Base-by-base conservation (phyloP, 2,888 invertebrate species). In the Clostera curtula region DNA sequence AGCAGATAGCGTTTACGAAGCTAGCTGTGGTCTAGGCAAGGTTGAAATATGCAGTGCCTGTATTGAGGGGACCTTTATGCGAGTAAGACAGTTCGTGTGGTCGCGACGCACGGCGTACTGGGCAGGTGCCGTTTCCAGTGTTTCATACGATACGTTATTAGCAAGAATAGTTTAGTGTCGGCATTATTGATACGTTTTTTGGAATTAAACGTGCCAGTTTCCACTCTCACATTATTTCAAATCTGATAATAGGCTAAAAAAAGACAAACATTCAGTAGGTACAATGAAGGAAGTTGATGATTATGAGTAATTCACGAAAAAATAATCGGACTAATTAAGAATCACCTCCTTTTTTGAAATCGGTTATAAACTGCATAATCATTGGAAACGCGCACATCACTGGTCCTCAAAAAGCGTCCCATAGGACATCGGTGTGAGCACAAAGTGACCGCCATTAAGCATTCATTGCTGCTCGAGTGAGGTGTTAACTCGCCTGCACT, bases 381-480 rank as follows among this genome's bases (percentile, higher is more conserved):
- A 63, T 38, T 66, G 80, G 64, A 66, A 47, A 66, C 67, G 23
- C 12, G 24, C 31, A 20, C 40, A 24, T 24, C 31, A 21, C 44
- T 61, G 55, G 57, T 64, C 64, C 65, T 63, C 64, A 66, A 69
- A 67, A 64, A 64, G 53, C 54, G 37, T 59, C 74, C 64, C 49
- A 42, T 21, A 74, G 70, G 75, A 66, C n/a, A n/a, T n/a, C 57
- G 59, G 57, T 62, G 67, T 59, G 56, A 56, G 63, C 66, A 56
- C 76, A 82, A 79, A 79, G 80, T 79, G 79, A 79, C 80, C 79
- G 63, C 74, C 57, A 65, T 77, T 76, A 76, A 74, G 66, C 71
- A 68, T 76, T 69, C 65, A 76, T 53, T 57, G 64, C 54, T 44
- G 53, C 43, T 56, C 51, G 60, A 65, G 58, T 56, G 58, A 67